Evolutionary conservation across 2,888 invertebrate species (phyloP), one percentile per base, ranked within the genome.

Genomic region (Nephrotoma flavescens): DNA sequence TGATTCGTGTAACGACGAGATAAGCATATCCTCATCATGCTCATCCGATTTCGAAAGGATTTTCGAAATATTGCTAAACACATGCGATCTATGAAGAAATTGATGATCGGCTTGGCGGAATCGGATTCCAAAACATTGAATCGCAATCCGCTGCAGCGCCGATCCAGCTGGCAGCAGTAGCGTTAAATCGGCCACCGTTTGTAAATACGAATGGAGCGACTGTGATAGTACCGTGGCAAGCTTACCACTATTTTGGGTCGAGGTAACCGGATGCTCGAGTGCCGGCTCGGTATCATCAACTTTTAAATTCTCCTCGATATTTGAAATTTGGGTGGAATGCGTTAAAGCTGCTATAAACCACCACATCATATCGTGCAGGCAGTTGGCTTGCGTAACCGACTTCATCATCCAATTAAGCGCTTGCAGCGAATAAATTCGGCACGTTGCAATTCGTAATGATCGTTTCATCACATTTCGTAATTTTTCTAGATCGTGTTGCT

Each of bases 301-400:
- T 83, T 89, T 87, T 3, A 84, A 90, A 87, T 92, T 92, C 71
- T 94, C 94, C n/a, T 92, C 91, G 71, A 94, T 93, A 41, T 92
- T 91, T 86, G 41, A 47, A 6, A 52, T 44, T n/a, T 52, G 57
- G 9, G 93, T 92, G 2, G 71, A 71, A 0, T 92, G 89, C 2
- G 95, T 95, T 57, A 98, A 92, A 0, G 98, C 96, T 12, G 95
- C 95, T 41, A 98, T 97, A 90, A 98, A 98, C 96, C 97, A 98
- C 99, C 99, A 99, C 91, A 99, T 94, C 9, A 99, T 93, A 92
- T 99, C 99, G 89, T 99, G 98, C 31, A 99, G 93, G 90, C 97
- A 96, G 4, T 96, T 95, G 4, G 97, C 96, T 90, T 97, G 97
- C 0, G 98, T 97, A 0, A 98, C 96, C 86, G 96, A 97, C 86